Conservation (phyloP, 2,797 vertebrate genomes). For the Hippocampus kuda region DNA sequence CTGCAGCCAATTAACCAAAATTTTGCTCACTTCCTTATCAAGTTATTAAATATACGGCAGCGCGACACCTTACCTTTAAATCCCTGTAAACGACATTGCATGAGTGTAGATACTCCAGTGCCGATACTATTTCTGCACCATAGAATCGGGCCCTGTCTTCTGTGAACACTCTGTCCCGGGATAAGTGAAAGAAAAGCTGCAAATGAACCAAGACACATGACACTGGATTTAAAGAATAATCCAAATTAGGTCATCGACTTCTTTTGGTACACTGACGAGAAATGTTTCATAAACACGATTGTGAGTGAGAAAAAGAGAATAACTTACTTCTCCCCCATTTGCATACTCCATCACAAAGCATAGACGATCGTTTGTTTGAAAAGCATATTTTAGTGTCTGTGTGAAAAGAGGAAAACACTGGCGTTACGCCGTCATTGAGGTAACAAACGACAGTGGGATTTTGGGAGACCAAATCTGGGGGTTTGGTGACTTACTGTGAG, state of each 20-base stretch:
- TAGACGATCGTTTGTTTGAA: constrained; percentile 88
- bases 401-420: constrained; percentile 7
- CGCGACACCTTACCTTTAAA: constrained; percentile 73
- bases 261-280: not conserved
- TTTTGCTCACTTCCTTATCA: not conserved
- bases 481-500: constrained; percentile 71
- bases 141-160: constrained; percentile 91
- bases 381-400: constrained; percentile 91
- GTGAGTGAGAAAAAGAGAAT: constrained; percentile 4
- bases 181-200: constrained; percentile 89
- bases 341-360: constrained; percentile 98
- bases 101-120: constrained; percentile 89
- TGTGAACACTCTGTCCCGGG: constrained; percentile 85
- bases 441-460: not conserved
- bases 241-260: not conserved
- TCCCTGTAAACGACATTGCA: constrained; percentile 90
- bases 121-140: constrained; percentile 90
- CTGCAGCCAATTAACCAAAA: no score
- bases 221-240: not conserved
- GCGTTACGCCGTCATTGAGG: not conserved
- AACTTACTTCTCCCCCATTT: constrained; percentile 87
- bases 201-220: not conserved
- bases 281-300: not conserved
- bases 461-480: not conserved
- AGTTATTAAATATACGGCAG: not conserved